Base-by-base conservation (phyloP, 2,797 vertebrate genomes). In the Hippocampus kuda region DNA sequence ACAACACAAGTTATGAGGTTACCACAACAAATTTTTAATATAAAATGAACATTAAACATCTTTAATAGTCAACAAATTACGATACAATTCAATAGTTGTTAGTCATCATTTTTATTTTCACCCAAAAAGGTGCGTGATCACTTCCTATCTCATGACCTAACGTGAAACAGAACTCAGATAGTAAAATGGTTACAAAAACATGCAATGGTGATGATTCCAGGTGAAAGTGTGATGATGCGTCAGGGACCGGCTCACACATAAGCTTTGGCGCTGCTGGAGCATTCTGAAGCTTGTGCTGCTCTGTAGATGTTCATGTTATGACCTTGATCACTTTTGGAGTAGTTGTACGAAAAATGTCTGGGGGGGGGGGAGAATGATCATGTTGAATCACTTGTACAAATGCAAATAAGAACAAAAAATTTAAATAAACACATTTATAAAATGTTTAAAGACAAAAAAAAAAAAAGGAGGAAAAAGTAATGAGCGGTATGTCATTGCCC, bases 251-350 rank as follows among this genome's bases (percentile, higher is more conserved):
- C 22, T 87, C 66, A 91, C 71, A 92, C 90, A 26, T 90, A 92
- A 9, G 89, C 90, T 76, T 88, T 91, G 57, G 75, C 51, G 70
- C 68, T 63, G 66, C 69, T 38, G 56, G 24, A 20, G 42, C 38
- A 20, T 42, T 88, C 83, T 0, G 82, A 82, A 8, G 69, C 24
- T 2, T 73, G 60, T 3, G 81, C 78, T 0, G 81, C 77, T 72
- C 70, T 75, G 83, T 91, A 90, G 80, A 91, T 88, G 77, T 75
- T 85, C 51, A 91, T 87, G 77, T 75, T 85, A 44, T 74, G 87
- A 2, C 74, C 83, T 59, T 62, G 64, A 7, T 68, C 42, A 4
- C 68, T 61, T 0, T n/a, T 70, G 6, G 84, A 71, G 73, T 77
- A 85, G 57, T 81, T 87, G 67, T 88, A 88, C 0, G 77, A 85